These are phyloP conservation scores for Drosophila suzukii DNA, from an alignment of 1,140 invertebrate genomes.

Conservation along the genomic window DNA sequence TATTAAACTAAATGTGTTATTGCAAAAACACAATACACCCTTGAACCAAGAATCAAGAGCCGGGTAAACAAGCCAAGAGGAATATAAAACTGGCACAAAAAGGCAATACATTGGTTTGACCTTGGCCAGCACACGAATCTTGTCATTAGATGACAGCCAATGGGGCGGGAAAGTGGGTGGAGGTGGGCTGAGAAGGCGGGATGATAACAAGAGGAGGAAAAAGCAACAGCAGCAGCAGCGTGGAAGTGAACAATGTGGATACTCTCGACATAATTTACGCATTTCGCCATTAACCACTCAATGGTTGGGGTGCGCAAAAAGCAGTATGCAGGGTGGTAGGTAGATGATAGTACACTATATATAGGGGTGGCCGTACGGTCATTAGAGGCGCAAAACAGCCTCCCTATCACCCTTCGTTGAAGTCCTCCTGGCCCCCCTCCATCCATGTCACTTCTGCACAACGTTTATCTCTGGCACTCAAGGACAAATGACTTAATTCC, in stretches of 20 bases:
- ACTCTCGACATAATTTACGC: conserved; percentile 80
- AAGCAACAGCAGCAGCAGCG: conserved; percentile 3
- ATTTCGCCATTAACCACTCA: conserved; percentile 81
- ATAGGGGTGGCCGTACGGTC: conserved; percentile 27
- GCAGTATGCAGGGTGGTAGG: neutral
- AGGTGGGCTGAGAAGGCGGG: neutral
- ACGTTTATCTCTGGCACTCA: conserved; percentile 72
- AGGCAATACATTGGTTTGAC: conserved; percentile 51
- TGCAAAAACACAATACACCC: conserved; percentile 11
- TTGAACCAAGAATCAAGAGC: conserved; percentile 27
- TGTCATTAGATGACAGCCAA: conserved; percentile 59
- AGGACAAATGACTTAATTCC: conserved; percentile 82
- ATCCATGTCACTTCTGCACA: conserved; percentile 16
- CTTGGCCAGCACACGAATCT: conserved; percentile 54
- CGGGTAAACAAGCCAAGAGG: conserved; percentile 36
- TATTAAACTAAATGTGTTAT: conserved; percentile 12
- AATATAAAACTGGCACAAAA: conserved; percentile 48
- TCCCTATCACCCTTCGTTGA: conserved; percentile 11
- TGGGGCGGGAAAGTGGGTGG: conserved; percentile 1
- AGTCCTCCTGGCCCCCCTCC: neutral
- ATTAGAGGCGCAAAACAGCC: conserved; percentile 36
- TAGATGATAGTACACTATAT: conserved; percentile 2
- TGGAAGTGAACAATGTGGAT: conserved; percentile 63
- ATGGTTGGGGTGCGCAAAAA: conserved; percentile 31
- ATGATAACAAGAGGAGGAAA: neutral